Conservation (phyloP, 2,888 invertebrate genomes). For the Synanthedon tipuliformis region DNA sequence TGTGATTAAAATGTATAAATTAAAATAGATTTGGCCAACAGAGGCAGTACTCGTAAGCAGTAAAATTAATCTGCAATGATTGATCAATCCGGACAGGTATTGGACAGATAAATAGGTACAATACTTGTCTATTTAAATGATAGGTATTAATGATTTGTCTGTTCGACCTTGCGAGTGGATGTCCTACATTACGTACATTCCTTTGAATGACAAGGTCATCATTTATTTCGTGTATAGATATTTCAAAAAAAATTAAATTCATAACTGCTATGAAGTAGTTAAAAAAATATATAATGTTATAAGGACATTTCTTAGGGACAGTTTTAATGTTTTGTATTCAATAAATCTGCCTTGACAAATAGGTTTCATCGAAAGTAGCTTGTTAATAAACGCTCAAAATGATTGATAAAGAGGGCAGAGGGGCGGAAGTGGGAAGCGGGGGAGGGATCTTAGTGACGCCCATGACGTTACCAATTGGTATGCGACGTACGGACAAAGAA, state of each 20-base stretch:
- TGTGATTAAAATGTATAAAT: neutral
- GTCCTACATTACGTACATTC: neutral
- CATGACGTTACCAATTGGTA: constrained; percentile 57
- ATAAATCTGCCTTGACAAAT: neutral
- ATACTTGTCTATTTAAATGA: too few relatives aligned
- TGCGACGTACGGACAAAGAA: constrained; percentile 45
- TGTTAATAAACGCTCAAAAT: constrained; percentile 35
- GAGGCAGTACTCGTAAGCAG: too few relatives aligned
- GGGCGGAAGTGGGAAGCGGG: constrained; percentile 10
- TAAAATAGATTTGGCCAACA: neutral
- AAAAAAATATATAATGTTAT: too few relatives aligned
- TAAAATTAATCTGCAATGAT: too few relatives aligned
- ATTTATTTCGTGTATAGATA: neutral
- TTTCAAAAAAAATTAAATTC: too few relatives aligned
- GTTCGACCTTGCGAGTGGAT: neutral
- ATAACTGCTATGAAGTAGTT: too few relatives aligned
- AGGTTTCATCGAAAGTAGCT: constrained; percentile 10
- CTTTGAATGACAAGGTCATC: neutral
- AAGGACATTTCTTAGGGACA: too few relatives aligned
- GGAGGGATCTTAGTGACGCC: constrained; percentile 26
- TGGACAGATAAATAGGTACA: too few relatives aligned
- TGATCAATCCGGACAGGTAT: too few relatives aligned
- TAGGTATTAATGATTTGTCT: neutral
- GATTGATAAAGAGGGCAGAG: constrained; percentile 38
- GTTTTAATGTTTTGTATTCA: neutral